phyloP scores from a whole-genome alignment of 2,113 vertebrate genomes.

The Lepus americanus region DNA sequence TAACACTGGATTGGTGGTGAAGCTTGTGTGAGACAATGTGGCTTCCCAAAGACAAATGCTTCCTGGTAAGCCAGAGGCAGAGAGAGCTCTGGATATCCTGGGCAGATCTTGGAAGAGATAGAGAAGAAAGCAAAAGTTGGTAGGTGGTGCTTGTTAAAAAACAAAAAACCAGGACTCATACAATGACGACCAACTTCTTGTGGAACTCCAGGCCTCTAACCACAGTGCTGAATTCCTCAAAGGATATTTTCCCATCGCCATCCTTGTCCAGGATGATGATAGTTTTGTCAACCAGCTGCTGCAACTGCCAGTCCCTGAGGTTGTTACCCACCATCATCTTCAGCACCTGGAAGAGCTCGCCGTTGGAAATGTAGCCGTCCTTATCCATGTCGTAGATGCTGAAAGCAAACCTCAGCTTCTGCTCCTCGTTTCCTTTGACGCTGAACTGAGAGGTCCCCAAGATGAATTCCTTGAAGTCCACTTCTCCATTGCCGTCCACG shows the following conservation, averaged over 20 bases:
- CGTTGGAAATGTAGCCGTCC: conserved; percentile 97
- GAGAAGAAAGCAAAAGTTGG: conserved; percentile 86
- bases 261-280: conserved; percentile 97
- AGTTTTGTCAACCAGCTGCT: conserved; percentile 99
- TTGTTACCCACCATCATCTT: conserved; percentile 99
- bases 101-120: conserved; percentile 81
- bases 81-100: neutral
- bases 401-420: conserved; percentile 97
- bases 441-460: conserved; percentile 97
- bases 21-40: neutral
- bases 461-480: conserved; percentile 98
- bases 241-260: conserved; percentile 97
- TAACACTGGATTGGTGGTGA: neutral
- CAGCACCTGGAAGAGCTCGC: conserved; percentile 98
- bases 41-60: conserved; percentile 18
- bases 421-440: conserved; percentile 95
- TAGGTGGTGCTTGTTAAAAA: conserved; percentile 50
- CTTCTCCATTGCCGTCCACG: conserved; percentile 95
- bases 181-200: conserved; percentile 93
- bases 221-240: conserved; percentile 96
- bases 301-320: conserved; percentile 96
- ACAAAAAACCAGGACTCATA: conserved; percentile 84
- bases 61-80: neutral
- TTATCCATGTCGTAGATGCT: conserved; percentile 98
- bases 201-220: conserved; percentile 89